Base-by-base conservation (phyloP, 2,888 invertebrate genomes). In the Rotaria socialis region DNA sequence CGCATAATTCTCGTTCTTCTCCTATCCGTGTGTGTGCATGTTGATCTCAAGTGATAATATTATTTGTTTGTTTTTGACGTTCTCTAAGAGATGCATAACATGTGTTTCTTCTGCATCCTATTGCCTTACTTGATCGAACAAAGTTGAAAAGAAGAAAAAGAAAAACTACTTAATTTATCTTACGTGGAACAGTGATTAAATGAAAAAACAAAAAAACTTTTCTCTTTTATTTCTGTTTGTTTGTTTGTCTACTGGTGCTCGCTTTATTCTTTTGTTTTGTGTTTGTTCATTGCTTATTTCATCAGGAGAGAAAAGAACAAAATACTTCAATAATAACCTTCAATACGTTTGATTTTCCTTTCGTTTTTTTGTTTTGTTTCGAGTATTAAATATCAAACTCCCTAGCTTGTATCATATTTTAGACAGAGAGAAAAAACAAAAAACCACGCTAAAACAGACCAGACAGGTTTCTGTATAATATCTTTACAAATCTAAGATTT, bases 31-130 rank as follows among this genome's bases (percentile, higher is more conserved):
- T 67, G 60, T 14, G 67, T 67, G 67, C 35, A 35, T 35, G 35
- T 67, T 67, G 67, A 67, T 67, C 67, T 67, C 67, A 67, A 67
- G 67, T 67, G 67, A 67, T 67, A 67, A 67, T 27, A 67, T 67
- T 35, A n/a, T n/a, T n/a, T n/a, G 35, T 67, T 67, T 35, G 35
- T 67, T 19, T 16, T 67, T 67, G 67, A 35, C 35, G 67, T 67
- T 67, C 67, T 67, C 67, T 35, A 67, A 67, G 67, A 67, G 35
- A 67, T 67, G 35, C 67, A 67, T 35, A 27, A 35, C 35, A 35
- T 67, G 67, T 35, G 27, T 67, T 67, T 67, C 35, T 35, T 67
- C 7, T 35, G 67, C 67, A 67, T 67, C 67, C 16, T 27, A 35
- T 67, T 67, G 67, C 67, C 67, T 67, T 67, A 67, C 35, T 67